A percentile compares a stretch with the other conserved stretches of the same genome.
phyloP scores from a whole-genome alignment of 2,888 invertebrate genomes.

The Enchytraeus crypticus region DNA sequence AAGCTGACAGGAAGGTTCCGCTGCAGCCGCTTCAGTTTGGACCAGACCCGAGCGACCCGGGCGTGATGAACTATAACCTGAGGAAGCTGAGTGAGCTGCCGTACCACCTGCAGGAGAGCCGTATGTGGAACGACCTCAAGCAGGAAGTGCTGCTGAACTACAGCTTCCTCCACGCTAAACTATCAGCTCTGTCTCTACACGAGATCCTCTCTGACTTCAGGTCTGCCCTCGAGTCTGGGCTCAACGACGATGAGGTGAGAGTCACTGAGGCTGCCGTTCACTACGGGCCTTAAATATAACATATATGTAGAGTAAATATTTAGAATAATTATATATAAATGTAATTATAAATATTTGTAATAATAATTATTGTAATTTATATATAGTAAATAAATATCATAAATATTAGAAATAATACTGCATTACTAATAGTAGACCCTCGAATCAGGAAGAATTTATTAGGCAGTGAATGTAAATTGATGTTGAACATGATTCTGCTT shows the following conservation, averaged over 20 bases:
- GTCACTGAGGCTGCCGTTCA: no score
- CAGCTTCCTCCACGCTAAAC: constrained; percentile 88
- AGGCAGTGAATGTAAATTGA: no score
- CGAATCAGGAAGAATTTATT: no score
- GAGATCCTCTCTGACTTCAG: constrained; percentile 79
- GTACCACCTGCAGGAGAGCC: constrained; percentile 31
- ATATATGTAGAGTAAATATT: no score
- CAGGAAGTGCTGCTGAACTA: constrained; percentile 88
- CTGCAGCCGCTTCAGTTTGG: constrained; percentile 36
- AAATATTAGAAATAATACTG: no score
- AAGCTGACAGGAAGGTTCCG: constrained; percentile 36
- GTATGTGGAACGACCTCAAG: constrained; percentile 70
- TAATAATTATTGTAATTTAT: no score
- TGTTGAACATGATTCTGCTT: no score
- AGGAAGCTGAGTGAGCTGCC: constrained; percentile 41
- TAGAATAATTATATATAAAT: no score
- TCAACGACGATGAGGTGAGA: constrained; percentile 14
- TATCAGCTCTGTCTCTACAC: constrained; percentile 87
- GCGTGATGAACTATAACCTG: constrained; percentile 31
- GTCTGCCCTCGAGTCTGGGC: constrained; percentile 13
- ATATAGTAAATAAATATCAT: no score
- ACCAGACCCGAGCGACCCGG: neutral
- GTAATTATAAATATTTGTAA: no score
- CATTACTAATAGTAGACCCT: no score
- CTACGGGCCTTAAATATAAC: no score